Evolutionary conservation across 2,113 vertebrate species (phyloP).

Genomic region (Callionymus lyra): DNA sequence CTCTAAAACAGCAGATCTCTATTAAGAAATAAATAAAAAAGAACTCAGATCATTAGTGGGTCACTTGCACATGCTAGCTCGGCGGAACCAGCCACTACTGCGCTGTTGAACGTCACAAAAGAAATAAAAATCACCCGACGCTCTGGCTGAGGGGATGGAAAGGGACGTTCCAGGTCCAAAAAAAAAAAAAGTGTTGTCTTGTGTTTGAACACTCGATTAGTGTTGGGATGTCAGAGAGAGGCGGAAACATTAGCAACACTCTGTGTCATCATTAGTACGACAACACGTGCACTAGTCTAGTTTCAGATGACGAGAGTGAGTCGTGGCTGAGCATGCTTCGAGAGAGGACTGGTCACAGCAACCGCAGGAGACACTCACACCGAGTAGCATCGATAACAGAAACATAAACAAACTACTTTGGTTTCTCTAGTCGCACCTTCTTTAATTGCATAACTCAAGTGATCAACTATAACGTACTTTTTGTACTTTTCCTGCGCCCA

Average conservation of each 20-base stretch:
- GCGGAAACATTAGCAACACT: too few species aligned
- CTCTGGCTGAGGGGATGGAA: too few species aligned
- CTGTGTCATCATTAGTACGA: too few species aligned
- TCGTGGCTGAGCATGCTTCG: conserved; percentile 40
- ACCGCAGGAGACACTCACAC: conserved; percentile 12
- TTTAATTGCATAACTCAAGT: too few species aligned
- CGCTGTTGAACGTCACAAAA: conserved; percentile 39
- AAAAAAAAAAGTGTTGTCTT: too few species aligned
- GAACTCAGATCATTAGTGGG: too few species aligned
- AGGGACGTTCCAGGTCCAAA: too few species aligned
- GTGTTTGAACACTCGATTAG: too few species aligned
- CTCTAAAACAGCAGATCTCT: conserved; percentile 32
- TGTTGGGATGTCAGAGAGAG: too few species aligned
- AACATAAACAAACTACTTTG: conserved; percentile 36
- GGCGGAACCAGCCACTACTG: background rate
- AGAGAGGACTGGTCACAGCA: conserved; percentile 15
- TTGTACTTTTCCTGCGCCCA: too few species aligned
- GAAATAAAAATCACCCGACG: conserved; percentile 18
- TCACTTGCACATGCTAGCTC: too few species aligned
- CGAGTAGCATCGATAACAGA: conserved; percentile 2
- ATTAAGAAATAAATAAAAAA: conserved; percentile 49
- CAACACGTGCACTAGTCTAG: conserved; percentile 17
- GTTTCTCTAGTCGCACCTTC: background rate
- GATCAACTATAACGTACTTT: too few species aligned
- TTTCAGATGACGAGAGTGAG: background rate